Evolutionary conservation across 2,797 vertebrate species (phyloP), one percentile per base, ranked within the genome.

Genomic region (Gorsachius magnificus): DNA sequence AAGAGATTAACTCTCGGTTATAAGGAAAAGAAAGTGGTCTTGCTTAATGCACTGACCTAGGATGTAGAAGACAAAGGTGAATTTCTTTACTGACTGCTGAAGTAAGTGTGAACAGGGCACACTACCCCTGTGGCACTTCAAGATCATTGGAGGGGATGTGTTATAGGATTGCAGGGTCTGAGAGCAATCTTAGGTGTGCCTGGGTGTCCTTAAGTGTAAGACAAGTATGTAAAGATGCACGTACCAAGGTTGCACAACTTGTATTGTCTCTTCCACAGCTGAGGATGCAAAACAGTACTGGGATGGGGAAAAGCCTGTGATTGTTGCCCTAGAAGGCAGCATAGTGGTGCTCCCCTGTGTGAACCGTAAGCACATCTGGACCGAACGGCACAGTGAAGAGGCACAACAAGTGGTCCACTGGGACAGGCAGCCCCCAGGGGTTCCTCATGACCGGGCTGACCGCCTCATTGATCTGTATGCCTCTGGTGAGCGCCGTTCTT

Each of bases 321-420:
- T 99, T 1, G 98, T 98, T 80, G 99, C 98, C 17, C 91, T 97
- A 70, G 41, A 97, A 91, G 99, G 99, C 41, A 98, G 98, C 96
- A 98, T 98, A 0, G 99, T 98, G 51, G 97, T 97, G 1, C 96
- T 99, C 93, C 99, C 99, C 1, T 99, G 99, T 26, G 97, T 99
- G 60, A 99, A 99, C 98, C 98, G 93, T 4, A 97, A 98, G 29
- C 96, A 99, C 46, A 96, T 99, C 93, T 99, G 99, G 99, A 98
- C 98, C 0, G 99, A 99, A 24, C 97, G 98, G 58, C 97, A 98
- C 83, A 98, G 98, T 51, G 99, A 99, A 91, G 99, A 99, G 92
- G 99, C 99, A 86, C 99, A 99, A 96, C 99, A 99, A 94, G 99
- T 99, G 91, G 99, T 99, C 10, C 99, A 99, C 95, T 99, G 99